phyloP scores from a whole-genome alignment of 2,113 vertebrate genomes.

The Lasiurus cinereus region DNA sequence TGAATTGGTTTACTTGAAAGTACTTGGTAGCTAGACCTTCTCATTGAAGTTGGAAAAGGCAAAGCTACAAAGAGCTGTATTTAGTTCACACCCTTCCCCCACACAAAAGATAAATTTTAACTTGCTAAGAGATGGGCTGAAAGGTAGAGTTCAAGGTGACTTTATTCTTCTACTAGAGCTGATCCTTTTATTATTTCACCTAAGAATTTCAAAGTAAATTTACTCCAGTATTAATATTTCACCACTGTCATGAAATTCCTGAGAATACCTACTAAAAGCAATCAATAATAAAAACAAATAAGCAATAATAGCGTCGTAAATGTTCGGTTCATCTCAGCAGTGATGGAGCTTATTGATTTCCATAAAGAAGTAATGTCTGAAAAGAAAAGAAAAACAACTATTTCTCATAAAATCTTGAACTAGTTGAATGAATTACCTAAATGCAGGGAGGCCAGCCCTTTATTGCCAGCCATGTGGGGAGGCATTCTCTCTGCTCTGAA shows the following conservation, averaged over 20 bases:
- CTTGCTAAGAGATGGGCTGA: neutral
- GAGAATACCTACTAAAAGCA: neutral
- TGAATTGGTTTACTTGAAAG: conserved; percentile 37
- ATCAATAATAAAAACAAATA: conserved; percentile 7
- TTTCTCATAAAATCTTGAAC: conserved; percentile 13
- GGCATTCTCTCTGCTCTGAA: neutral
- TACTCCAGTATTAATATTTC: neutral
- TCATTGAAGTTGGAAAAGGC: conserved; percentile 25
- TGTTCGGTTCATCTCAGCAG: neutral
- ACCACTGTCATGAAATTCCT: neutral
- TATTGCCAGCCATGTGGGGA: neutral
- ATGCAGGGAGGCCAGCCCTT: neutral
- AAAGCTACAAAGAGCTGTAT: conserved; percentile 33
- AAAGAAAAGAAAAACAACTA: neutral
- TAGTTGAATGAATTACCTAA: neutral
- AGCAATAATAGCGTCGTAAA: neutral
- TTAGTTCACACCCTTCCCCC: neutral
- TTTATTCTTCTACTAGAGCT: neutral
- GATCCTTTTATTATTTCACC: neutral
- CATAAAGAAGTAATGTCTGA: neutral
- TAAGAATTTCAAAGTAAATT: conserved; percentile 22
- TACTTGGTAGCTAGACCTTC: neutral
- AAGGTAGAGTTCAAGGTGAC: conserved; percentile 12
- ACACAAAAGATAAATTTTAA: neutral
- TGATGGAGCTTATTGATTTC: conserved; percentile 23